Evolutionary conservation across 2,797 vertebrate genomes (phyloP).

Genomic region (Peromyscus eremicus): DNA sequence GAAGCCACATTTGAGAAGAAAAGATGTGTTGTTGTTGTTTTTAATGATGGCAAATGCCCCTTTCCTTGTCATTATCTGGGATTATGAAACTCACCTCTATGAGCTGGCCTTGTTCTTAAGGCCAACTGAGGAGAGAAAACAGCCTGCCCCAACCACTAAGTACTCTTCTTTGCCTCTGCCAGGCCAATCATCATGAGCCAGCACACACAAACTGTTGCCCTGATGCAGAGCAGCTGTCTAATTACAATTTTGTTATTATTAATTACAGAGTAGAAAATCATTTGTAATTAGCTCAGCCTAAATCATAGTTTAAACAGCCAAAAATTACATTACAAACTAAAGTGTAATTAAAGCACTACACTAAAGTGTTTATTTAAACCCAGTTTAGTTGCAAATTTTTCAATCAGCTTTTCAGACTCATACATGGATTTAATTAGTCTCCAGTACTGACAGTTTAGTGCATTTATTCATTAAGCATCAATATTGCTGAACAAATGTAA

Average conservation of each 20-base stretch:
- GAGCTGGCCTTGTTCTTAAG: constrained; percentile 55
- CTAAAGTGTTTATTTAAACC: constrained; percentile 98
- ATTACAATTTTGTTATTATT: constrained; percentile 99
- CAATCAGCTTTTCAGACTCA: constrained; percentile 93
- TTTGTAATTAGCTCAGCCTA: constrained; percentile 99
- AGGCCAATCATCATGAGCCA: constrained; percentile 92
- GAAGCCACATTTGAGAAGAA: not conserved
- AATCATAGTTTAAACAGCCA: constrained; percentile 95
- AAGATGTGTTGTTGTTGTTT: not conserved
- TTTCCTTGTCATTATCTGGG: not conserved
- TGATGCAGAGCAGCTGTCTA: constrained; percentile 95
- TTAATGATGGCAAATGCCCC: not conserved
- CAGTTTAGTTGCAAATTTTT: constrained; percentile 93
- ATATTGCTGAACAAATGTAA: constrained; percentile 91
- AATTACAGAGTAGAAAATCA: constrained; percentile 96
- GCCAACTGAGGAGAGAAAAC: constrained; percentile 55
- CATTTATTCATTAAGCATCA: constrained; percentile 92
- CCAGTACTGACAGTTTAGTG: constrained; percentile 90
- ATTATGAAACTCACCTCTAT: not conserved
- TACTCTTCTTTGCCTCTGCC: constrained; percentile 86
- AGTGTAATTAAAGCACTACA: constrained; percentile 98
- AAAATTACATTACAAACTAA: constrained; percentile 95
- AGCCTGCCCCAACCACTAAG: constrained; percentile 59
- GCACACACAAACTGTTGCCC: constrained; percentile 90
- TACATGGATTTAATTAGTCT: constrained; percentile 93